Base-by-base conservation (phyloP, 1,140 invertebrate species). In the Schlechtendalia chinensis region DNA sequence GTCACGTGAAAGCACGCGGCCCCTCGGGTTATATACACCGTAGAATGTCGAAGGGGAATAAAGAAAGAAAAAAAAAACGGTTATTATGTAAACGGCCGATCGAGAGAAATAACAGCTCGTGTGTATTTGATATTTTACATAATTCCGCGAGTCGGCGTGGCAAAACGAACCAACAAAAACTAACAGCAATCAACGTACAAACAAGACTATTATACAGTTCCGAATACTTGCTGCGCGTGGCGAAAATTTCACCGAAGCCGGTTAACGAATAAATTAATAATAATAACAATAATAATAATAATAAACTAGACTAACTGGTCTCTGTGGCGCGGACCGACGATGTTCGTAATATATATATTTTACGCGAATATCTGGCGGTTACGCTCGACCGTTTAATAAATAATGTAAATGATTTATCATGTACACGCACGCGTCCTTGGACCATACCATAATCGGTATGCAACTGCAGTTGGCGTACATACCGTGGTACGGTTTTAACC, bases 71-170 rank as follows among this genome's bases (percentile, higher is more conserved):
- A n/a, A n/a, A n/a, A 61, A 54, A 39, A 58, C 59, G 10, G n/a
- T 77, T 77, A 58, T 77, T 77, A 77, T 59, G 74, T 77, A 77
- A 77, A 77, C 74, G 71, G 71, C n/a, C 71, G 71, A 74, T 56
- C 50, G 54, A 54, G 29, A 39, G 54, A 74, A 72, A 72, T 27
- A 14, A 53, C 27, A 45, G 39, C 39, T 45, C 10, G n/a, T n/a
- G n/a, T n/a, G n/a, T n/a, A n/a, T 45, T 45, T 45, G 10, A 5
- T 45, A 45, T 45, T 45, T 5, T 45, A 4, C 39, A 10, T 45
- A 45, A 45, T 45, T n/a, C n/a, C 47, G 47, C 47, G 8, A 50
- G 47, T 12, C 12, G 3, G 32, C 47, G 47, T 12, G 47, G 11
- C 1, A 50, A 50, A 12, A 50, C 8, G 14, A 12, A 12, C 47